Conservation (phyloP, 2,797 vertebrate species). For the Syndactyla subalaris region DNA sequence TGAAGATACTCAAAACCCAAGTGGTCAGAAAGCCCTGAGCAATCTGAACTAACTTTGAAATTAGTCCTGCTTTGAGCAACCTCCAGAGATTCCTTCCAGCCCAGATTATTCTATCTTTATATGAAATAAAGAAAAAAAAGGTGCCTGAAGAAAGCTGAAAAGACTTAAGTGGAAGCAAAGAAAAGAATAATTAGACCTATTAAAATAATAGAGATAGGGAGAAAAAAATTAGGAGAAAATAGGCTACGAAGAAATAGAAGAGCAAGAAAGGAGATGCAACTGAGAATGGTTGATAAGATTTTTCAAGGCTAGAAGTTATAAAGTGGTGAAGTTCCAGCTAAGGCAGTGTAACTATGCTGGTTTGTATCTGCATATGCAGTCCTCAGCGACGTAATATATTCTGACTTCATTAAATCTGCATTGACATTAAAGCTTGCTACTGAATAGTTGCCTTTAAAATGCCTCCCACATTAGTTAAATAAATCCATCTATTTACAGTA, state of each 20-base stretch:
- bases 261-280: background rate
- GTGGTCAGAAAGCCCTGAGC: background rate
- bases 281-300: background rate
- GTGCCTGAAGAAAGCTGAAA: background rate
- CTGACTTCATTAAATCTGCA: constrained; percentile 37
- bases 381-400: background rate
- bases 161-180: background rate
- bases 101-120: background rate
- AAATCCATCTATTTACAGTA: constrained; percentile 43
- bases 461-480: constrained; percentile 38
- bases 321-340: background rate
- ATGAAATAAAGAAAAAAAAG: background rate
- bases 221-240: background rate
- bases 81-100: background rate
- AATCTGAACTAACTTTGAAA: background rate
- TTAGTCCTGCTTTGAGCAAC: background rate
- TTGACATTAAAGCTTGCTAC: background rate
- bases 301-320: background rate
- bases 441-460: constrained; percentile 46
- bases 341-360: background rate
- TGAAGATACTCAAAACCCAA: background rate
- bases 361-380: background rate
- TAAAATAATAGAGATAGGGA: background rate
- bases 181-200: background rate
- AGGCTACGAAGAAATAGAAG: background rate